Evolutionary conservation across 2,888 invertebrate genomes (phyloP).

Genomic region (Amaurobius ferox): DNA sequence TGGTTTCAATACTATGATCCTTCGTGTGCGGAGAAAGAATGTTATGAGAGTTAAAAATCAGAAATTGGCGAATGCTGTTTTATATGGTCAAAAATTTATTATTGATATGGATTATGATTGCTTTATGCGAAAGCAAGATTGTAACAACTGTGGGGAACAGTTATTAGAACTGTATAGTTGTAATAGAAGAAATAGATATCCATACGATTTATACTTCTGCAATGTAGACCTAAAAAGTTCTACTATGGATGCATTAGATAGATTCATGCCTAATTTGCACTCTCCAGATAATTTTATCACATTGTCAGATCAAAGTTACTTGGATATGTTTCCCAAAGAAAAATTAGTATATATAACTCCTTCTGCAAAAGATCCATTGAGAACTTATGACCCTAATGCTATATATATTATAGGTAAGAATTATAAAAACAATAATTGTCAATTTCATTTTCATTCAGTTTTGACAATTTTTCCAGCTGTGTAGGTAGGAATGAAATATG

Average conservation of each 20-base stretch:
- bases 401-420: slow-evolving; percentile 89
- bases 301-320: slow-evolving; percentile 84
- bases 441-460: no score
- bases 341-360: slow-evolving; percentile 92
- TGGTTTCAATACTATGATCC: slow-evolving; percentile 82
- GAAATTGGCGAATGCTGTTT: slow-evolving; percentile 79
- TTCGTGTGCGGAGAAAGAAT: slow-evolving; percentile 83
- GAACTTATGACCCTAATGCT: slow-evolving; percentile 85
- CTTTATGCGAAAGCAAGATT: slow-evolving; percentile 86
- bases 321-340: slow-evolving; percentile 88
- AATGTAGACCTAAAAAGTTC: slow-evolving; percentile 49
- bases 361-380: slow-evolving; percentile 85
- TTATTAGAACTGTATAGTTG: slow-evolving; percentile 84
- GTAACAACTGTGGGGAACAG: slow-evolving; percentile 87
- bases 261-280: slow-evolving; percentile 60
- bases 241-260: slow-evolving; percentile 34
- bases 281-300: slow-evolving; percentile 84
- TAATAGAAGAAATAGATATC: slow-evolving; percentile 85
- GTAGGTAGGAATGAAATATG: no score
- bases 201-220: slow-evolving; percentile 86
- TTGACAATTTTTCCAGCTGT: no score
- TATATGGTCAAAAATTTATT: slow-evolving; percentile 86
- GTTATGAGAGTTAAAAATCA: slow-evolving; percentile 83
- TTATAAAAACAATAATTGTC: no score
- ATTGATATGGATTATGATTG: slow-evolving; percentile 89